Percentiles rank a stretch among this genome's conserved stretches.
Conservation (phyloP, 2,797 vertebrate species). For the Heteromormyrus szaboi region DNA sequence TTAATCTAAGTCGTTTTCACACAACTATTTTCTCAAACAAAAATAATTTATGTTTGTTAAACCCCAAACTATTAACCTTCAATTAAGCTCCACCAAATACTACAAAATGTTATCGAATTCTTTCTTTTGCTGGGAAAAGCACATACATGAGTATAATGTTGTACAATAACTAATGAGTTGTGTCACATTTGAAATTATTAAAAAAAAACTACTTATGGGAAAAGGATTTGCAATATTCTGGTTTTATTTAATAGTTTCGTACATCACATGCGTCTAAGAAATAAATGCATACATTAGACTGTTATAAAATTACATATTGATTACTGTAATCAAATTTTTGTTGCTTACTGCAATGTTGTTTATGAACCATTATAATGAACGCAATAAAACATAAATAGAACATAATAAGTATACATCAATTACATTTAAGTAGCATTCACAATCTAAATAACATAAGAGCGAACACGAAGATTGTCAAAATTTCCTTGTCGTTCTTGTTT, state of each 20-base stretch:
- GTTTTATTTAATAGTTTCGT: conserved; percentile 60
- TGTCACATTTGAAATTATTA: not conserved
- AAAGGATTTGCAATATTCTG: conserved; percentile 36
- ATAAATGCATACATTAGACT: conserved; percentile 51
- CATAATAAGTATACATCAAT: conserved; percentile 30
- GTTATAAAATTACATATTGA: conserved; percentile 47
- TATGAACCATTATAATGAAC: conserved; percentile 30
- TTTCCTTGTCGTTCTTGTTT: conserved; percentile 26
- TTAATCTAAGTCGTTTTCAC: not conserved
- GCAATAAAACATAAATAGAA: conserved; percentile 43
- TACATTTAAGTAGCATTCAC: conserved; percentile 33
- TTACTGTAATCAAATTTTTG: conserved; percentile 41
- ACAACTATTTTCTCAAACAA: not conserved
- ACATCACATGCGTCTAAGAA: conserved; percentile 60
- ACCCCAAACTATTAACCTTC: not conserved
- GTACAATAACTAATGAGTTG: not conserved
- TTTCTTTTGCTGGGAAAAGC: not conserved
- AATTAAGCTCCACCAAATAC: not conserved
- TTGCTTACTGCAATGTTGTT: conserved; percentile 34
- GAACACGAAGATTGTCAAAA: conserved; percentile 47
- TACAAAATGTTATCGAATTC: not conserved
- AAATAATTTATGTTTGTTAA: not conserved
- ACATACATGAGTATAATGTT: not conserved
- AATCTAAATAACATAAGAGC: conserved; percentile 33
- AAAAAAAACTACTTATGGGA: not conserved